Evolutionary conservation across 2,888 invertebrate genomes (phyloP), one percentile per base, ranked within the genome.

Genomic region (Sphaerophoria taeniata): DNA sequence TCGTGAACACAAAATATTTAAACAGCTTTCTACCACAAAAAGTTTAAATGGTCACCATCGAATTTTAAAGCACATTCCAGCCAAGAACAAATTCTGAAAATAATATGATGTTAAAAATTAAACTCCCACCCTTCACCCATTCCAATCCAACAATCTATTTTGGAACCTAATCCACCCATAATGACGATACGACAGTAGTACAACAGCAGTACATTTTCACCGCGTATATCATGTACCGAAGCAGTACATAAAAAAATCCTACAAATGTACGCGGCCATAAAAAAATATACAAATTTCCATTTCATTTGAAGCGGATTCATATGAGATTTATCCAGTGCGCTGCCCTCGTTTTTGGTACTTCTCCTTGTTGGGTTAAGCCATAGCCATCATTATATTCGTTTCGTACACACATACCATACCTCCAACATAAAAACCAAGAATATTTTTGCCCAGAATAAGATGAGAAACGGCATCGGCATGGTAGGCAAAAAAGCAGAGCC

Each of bases 211-310:
- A 85, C 73, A 85, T 85, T 85, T 85, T 85, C 81, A 65, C 65
- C 61, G 81, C 81, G 85, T 85, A 81, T 73, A 85, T 85, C 85
- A 85, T 85, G 70, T 49, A 43, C 73, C 69, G 24, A 65, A 53
- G 49, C 58, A 81, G 76, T 81, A 85, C 73, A 81, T 77, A 85
- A 85, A 85, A 76, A 77, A 67, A 80, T 75, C 45, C 73, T 81
- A 73, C 72, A 77, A 85, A 85, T 85, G 85, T 85, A 85, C 81
- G 81, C 81, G 85, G 73, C 63, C 76, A 85, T 85, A 85, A 85
- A 81, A 83, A 81, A 77, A 77, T 81, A 81, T 85, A 85, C 81
- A 85, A 85, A 81, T 85, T 85, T 85, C 85, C 85, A 85, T 85
- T 85, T 85, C 85, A 85, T 85, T 85, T 85, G 81, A 81, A 73